phyloP scores from a whole-genome alignment of 2,797 vertebrate species.

The Ctenopoma multispine region DNA sequence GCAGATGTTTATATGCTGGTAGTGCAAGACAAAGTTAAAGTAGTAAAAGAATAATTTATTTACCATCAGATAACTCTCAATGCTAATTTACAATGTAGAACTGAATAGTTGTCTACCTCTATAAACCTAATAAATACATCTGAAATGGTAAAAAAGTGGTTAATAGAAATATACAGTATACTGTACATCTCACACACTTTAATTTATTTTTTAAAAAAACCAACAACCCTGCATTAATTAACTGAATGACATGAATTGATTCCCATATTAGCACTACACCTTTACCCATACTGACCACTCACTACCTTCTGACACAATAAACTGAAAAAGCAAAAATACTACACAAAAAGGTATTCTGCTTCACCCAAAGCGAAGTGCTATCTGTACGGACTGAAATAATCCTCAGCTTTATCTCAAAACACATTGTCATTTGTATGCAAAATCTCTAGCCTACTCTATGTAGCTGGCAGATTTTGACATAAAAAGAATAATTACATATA shows the following conservation, averaged over 20 bases:
- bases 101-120: conserved; percentile 82
- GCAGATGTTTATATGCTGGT: neutral
- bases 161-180: conserved; percentile 65
- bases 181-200: conserved; percentile 65
- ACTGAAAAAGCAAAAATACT: conserved; percentile 51
- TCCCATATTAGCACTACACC: conserved; percentile 66
- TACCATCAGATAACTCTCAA: neutral
- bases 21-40: conserved; percentile 31
- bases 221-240: conserved; percentile 53
- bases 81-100: conserved; percentile 57
- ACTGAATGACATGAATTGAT: conserved; percentile 55
- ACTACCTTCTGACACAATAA: conserved; percentile 64
- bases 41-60: conserved; percentile 60
- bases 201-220: conserved; percentile 66
- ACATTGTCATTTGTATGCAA: conserved; percentile 38
- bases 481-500: conserved; percentile 25
- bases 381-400: conserved; percentile 43
- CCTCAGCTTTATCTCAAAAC: conserved; percentile 24
- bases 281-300: conserved; percentile 58
- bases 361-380: conserved; percentile 63
- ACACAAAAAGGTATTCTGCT: conserved; percentile 41
- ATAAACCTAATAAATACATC: conserved; percentile 83
- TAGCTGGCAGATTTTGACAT: conserved; percentile 28
- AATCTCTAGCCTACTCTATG: conserved; percentile 12
- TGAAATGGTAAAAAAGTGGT: conserved; percentile 63